Conservation (phyloP, 2,113 vertebrate genomes). For the Chaetorhynchus papuensis region DNA sequence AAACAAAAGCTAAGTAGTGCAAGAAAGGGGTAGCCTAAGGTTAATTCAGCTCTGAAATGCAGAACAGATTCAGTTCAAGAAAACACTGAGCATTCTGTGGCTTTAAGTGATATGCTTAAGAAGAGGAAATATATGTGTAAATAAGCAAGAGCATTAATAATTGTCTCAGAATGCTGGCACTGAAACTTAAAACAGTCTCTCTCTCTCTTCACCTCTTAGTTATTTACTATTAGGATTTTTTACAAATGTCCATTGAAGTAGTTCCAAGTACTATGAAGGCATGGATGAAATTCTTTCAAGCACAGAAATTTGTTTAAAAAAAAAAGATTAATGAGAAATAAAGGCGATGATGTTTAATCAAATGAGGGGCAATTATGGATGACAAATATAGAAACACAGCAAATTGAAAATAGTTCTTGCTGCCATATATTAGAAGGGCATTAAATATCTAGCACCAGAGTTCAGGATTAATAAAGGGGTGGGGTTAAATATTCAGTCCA, state of each 20-base stretch:
- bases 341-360: neutral
- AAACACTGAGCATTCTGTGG: neutral
- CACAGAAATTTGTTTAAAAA: neutral
- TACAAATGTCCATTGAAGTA: constrained; percentile 29
- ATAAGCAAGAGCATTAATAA: constrained; percentile 8
- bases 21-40: neutral
- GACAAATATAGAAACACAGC: neutral
- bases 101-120: neutral
- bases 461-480: constrained; percentile 33
- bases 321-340: neutral
- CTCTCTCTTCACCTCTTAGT: neutral
- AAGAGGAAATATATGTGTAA: neutral
- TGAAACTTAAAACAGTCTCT: neutral
- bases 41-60: neutral
- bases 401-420: neutral
- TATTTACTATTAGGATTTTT: constrained; percentile 47
- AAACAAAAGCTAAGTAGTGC: neutral
- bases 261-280: constrained; percentile 31
- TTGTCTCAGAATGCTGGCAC: constrained; percentile 8
- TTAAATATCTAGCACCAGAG: neutral
- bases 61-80: neutral
- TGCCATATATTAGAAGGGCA: neutral
- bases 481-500: constrained; percentile 11
- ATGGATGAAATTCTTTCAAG: neutral
- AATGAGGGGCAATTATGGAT: neutral